Conservation (phyloP, 2,797 vertebrate species). For the Sphenodon punctatus region DNA sequence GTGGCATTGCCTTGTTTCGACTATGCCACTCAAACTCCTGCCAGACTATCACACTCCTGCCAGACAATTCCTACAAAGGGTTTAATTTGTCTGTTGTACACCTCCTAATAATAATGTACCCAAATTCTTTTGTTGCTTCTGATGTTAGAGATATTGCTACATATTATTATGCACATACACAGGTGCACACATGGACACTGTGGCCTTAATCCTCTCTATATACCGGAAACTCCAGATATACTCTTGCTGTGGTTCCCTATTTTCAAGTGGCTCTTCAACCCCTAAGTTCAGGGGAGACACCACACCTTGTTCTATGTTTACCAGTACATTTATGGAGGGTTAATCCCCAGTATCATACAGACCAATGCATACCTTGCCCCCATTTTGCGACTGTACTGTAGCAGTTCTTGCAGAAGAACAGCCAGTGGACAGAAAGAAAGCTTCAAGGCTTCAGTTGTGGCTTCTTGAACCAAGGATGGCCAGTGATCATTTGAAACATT, state of each 20-base stretch:
- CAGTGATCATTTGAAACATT: conserved; percentile 83
- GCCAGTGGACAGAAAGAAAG: conserved; percentile 85
- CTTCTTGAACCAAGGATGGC: conserved; percentile 89
- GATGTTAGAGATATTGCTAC: no score
- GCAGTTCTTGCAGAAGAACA: conserved; percentile 87
- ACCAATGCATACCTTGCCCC: conserved; percentile 79
- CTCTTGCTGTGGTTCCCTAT: not conserved
- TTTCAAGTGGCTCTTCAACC: not conserved
- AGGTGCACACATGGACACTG: no score
- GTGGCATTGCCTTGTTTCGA: not conserved
- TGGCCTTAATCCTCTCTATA: no score
- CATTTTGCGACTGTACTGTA: conserved; percentile 89
- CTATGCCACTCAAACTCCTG: not conserved
- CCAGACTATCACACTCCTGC: no score
- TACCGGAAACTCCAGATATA: no score
- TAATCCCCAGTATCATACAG: not conserved
- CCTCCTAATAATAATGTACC: not conserved
- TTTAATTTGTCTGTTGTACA: not conserved
- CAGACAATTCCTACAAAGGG: not conserved
- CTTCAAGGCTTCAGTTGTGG: conserved; percentile 90
- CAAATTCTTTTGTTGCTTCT: not conserved
- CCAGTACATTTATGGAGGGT: not conserved
- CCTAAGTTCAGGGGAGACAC: not conserved
- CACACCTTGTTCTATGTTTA: not conserved
- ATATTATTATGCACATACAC: no score